Base-by-base conservation (phyloP, 2,888 invertebrate species). In the Lottia scabra region DNA sequence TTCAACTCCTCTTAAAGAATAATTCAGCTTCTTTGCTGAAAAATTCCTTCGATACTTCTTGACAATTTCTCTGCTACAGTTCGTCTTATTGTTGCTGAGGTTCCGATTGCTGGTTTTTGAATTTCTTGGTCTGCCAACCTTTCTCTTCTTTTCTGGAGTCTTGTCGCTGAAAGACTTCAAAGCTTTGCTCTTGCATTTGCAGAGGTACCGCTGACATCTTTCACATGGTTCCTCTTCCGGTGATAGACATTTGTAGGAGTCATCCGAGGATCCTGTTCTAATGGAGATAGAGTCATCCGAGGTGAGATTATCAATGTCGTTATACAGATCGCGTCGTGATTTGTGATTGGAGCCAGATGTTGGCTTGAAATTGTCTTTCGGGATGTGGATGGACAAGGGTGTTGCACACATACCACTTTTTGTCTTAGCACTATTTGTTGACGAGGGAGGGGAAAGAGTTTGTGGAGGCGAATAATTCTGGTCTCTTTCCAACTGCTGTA, bases 261-360 rank as follows among this genome's bases (percentile, higher is more conserved):
- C 80, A 66, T 83, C 84, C 6, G 83, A 84, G 0, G 80, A 80
- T 23, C 72, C 70, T 5, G 81, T 78, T 23, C 78, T 75, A 45
- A 82, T 74, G 23, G 83, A 83, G 19, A 82, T 62, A 19, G 70
- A 69, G 70, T 81, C 79, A 72, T 82, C 82, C 19, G 70, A 27
- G 3, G 67, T 38, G 2, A 27, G 26, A 16, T 38, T 64, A 12
- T 64, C 45, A 27, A 56, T 56, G 13, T 56, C 56, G 12, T 23
- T 56, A 19, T 23, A 56, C 10, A 56, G 23, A 56, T 56, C 56
- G 10, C 38, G 38, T 8, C 38, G 38, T 8, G 38, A 8, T 19
- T 56, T 23, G 19, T 12, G 19, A 56, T 19, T 56, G n/a, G 56
- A 56, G 8, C 12, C 19, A 0, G 56, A 56, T 56, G 56, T 16